Conservation (phyloP, 2,888 invertebrate species). For the Drosophila mercatorum region DNA sequence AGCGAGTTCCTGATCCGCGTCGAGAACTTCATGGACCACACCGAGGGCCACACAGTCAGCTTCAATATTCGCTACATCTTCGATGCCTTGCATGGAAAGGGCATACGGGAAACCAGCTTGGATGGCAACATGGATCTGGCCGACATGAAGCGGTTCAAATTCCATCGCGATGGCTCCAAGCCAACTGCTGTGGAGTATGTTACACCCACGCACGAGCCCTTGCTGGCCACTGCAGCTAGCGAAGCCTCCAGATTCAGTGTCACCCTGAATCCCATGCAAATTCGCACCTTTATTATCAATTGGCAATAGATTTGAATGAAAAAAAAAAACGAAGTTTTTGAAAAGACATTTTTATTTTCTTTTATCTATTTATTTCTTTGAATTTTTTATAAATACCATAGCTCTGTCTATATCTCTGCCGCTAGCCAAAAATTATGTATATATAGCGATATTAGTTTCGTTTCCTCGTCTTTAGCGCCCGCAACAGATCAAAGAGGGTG, state of each 20-base stretch:
- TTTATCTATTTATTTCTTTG: too few species aligned
- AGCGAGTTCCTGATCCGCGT: constrained; percentile 88
- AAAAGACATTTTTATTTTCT: too few species aligned
- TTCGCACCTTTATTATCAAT: constrained; percentile 81
- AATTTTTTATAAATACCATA: too few species aligned
- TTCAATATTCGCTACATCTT: constrained; percentile 85
- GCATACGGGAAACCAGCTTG: constrained; percentile 88
- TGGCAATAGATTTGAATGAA: constrained; percentile 3
- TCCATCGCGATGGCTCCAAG: constrained; percentile 68
- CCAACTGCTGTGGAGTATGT: constrained; percentile 58
- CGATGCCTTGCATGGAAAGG: constrained; percentile 85
- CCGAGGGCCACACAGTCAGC: constrained; percentile 85
- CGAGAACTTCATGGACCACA: constrained; percentile 90
- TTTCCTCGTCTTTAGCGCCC: neutral
- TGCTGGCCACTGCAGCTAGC: constrained; percentile 54
- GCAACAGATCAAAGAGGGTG: constrained; percentile 11
- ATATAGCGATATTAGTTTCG: neutral
- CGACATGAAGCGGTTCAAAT: constrained; percentile 84
- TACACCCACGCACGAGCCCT: constrained; percentile 63
- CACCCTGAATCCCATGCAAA: constrained; percentile 82
- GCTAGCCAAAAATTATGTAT: neutral
- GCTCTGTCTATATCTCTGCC: too few species aligned
- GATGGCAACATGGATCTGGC: constrained; percentile 88
- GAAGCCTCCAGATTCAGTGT: constrained; percentile 71
- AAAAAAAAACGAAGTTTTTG: too few species aligned